Percentiles rank a stretch among this genome's conserved stretches.
These are phyloP conservation scores for Charina bottae DNA, from an alignment of 2,113 vertebrate species.

Conservation along the genomic window DNA sequence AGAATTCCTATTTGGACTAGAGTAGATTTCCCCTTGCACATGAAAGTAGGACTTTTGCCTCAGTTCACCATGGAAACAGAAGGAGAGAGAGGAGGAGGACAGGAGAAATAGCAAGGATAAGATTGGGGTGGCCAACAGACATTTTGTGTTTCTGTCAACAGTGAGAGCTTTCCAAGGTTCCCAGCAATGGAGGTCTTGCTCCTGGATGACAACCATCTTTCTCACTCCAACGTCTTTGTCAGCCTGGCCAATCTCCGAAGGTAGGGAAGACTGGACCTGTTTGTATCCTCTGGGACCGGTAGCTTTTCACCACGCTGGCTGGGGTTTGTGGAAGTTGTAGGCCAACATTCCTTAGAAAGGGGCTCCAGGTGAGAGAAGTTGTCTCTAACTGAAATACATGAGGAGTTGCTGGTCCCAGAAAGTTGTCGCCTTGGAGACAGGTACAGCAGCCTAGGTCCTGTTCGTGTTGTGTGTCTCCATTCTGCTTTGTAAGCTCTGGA, in stretches of 20 bases:
- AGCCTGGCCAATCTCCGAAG: conserved; percentile 79
- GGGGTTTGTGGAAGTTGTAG: too few species aligned
- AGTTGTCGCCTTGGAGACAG: too few species aligned
- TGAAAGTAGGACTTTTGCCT: not conserved
- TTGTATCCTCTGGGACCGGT: not conserved
- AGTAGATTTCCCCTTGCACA: not conserved
- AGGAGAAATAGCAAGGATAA: not conserved
- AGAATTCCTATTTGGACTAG: not conserved
- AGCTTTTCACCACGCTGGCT: not conserved
- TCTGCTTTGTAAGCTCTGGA: too few species aligned
- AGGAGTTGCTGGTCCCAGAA: too few species aligned
- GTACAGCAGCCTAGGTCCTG: too few species aligned
- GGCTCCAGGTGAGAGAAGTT: too few species aligned
- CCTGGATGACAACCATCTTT: conserved; percentile 82
- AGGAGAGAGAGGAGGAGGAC: not conserved
- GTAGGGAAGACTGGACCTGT: conserved; percentile 54
- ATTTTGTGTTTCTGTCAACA: not conserved
- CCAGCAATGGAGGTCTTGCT: conserved; percentile 79
- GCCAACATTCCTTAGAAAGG: too few species aligned
- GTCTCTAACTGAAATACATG: too few species aligned
- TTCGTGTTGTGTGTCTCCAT: too few species aligned
- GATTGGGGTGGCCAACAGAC: not conserved
- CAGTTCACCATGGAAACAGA: not conserved
- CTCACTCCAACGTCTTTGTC: conserved; percentile 75
- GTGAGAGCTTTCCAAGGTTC: conserved; percentile 61